Conservation (phyloP, 2,113 vertebrate species). For the Eubucco bourcierii region DNA sequence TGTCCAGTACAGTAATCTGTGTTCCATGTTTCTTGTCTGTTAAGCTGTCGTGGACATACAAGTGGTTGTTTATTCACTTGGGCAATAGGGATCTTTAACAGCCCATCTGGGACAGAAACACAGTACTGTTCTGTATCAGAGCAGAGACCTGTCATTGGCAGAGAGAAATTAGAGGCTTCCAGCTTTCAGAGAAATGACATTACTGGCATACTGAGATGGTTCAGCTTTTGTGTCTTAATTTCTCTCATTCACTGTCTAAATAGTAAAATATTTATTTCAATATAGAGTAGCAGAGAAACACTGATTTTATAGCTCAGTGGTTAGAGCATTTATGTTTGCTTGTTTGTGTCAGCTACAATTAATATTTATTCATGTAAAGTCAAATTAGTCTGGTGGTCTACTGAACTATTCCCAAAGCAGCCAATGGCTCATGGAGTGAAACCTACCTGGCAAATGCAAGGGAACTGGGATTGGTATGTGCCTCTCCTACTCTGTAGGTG, state of each 20-base stretch:
- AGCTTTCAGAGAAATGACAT: not conserved
- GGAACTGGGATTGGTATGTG: not conserved
- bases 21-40: not conserved
- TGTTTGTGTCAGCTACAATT: not conserved
- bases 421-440: not conserved
- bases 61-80: not conserved
- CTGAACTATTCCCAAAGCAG: not conserved
- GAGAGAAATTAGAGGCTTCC: not conserved
- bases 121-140: not conserved
- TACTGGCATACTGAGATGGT: not conserved
- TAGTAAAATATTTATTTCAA: not conserved
- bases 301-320: not conserved
- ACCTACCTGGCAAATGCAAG: accelerated
- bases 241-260: not conserved
- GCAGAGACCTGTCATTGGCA: not conserved
- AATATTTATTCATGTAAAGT: not conserved
- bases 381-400: too few species aligned
- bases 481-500: not conserved
- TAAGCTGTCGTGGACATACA: too few species aligned
- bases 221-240: not conserved
- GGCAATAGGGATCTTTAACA: not conserved
- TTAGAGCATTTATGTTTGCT: not conserved
- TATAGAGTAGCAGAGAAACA: not conserved
- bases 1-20: not conserved
- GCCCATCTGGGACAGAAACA: not conserved